These are phyloP conservation scores for Philopotamus ludificatus DNA, from an alignment of 1,140 invertebrate genomes.

Conservation along the genomic window DNA sequence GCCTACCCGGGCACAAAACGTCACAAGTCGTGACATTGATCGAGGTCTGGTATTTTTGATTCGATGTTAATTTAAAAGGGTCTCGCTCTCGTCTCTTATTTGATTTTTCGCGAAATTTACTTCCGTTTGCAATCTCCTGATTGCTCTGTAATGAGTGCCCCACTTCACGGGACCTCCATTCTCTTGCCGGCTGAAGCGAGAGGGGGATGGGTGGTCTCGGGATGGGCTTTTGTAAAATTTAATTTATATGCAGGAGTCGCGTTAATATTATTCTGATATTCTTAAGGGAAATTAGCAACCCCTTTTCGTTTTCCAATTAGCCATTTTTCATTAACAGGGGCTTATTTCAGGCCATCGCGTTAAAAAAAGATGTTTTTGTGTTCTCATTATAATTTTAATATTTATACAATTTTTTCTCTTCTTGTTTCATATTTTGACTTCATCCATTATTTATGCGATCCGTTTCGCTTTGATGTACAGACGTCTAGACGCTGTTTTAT, in stretches of 20 bases:
- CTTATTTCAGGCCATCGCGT: background rate
- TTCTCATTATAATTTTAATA: conserved; percentile 9
- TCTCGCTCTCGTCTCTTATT: conserved; percentile 6
- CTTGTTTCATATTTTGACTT: background rate
- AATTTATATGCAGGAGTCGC: conserved; percentile 31
- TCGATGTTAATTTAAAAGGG: conserved; percentile 31
- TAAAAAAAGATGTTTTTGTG: conserved; percentile 7
- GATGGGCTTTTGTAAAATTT: conserved; percentile 5
- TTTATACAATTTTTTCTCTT: conserved; percentile 16
- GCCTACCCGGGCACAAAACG: conserved; percentile 13
- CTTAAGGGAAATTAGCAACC: conserved; percentile 33
- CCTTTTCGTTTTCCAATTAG: conserved; percentile 33
- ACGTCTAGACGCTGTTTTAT: background rate
- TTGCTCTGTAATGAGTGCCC: conserved; percentile 8
- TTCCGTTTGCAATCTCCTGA: conserved; percentile 18
- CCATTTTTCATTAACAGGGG: conserved; percentile 29
- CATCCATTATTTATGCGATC: background rate
- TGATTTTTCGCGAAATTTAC: conserved; percentile 20
- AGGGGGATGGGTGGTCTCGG: background rate
- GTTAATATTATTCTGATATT: conserved; percentile 26
- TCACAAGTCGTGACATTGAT: conserved; percentile 22
- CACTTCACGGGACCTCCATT: too few species aligned
- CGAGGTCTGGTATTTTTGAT: conserved; percentile 24
- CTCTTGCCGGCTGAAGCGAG: background rate
- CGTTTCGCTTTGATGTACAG: background rate